These are phyloP conservation scores for Leptocoma aspasia DNA, from an alignment of 2,113 vertebrate species.

Conservation along the genomic window DNA sequence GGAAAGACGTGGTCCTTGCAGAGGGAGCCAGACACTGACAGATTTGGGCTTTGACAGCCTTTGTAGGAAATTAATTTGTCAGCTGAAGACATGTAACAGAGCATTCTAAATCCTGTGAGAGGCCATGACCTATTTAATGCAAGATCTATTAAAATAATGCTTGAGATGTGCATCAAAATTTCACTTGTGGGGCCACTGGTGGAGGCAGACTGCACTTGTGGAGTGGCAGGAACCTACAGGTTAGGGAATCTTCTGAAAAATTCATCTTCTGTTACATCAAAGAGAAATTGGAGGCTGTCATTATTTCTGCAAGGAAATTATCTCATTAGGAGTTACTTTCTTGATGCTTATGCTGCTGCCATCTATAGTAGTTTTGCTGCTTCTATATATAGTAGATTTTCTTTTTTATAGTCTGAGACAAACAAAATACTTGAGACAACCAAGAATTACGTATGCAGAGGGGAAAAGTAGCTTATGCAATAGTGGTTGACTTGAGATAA, in stretches of 20 bases:
- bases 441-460: not conserved
- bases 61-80: constrained; percentile 5
- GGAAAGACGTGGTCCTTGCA: not conserved
- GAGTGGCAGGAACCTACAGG: not conserved
- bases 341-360: not conserved
- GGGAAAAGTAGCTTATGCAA: not conserved
- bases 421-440: not conserved
- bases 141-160: not conserved
- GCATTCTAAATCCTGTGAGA: not conserved
- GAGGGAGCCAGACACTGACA: not conserved
- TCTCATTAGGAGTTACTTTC: not conserved
- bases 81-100: not conserved
- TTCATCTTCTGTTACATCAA: not conserved
- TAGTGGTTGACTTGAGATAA: not conserved
- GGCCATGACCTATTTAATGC: constrained; percentile 11
- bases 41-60: not conserved
- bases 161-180: not conserved
- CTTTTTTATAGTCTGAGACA: not conserved
- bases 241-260: not conserved
- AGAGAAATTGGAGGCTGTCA: not conserved
- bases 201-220: not conserved
- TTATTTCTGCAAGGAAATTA: not conserved
- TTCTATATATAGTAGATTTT: not conserved
- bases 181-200: not conserved
- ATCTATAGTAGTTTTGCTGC: not conserved